phyloP scores from a whole-genome alignment of 2,888 invertebrate species.

The Acleris literana region DNA sequence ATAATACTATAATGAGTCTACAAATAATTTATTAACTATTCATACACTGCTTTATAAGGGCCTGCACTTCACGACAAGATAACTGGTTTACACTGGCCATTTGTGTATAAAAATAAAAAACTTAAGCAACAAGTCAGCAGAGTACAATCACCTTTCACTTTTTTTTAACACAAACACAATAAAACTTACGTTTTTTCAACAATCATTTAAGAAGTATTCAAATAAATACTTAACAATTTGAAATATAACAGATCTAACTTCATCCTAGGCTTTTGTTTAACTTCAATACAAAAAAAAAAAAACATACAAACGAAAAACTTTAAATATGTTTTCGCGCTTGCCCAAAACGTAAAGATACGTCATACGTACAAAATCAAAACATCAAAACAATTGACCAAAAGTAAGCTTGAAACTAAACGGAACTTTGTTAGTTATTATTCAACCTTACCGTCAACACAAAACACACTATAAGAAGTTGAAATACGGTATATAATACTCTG shows the following conservation, averaged over 20 bases:
- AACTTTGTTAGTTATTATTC: no score
- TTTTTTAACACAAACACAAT: background rate
- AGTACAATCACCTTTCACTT: background rate
- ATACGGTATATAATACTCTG: no score
- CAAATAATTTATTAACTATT: background rate
- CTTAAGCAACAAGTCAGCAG: no score
- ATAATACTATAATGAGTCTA: background rate
- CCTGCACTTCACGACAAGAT: background rate
- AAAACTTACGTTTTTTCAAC: no score
- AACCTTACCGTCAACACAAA: no score
- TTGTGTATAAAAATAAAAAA: background rate
- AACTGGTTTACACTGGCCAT: background rate
- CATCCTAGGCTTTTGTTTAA: background rate
- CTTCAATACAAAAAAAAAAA: background rate
- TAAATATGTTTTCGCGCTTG: background rate
- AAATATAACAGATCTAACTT: no score
- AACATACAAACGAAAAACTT: background rate
- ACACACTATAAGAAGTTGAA: no score
- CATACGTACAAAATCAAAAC: no score
- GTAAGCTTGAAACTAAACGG: background rate
- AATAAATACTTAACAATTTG: no score
- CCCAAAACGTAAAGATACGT: background rate
- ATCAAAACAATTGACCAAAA: background rate
- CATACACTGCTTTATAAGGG: background rate
- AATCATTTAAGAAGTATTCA: no score